Evolutionary conservation across 2,113 vertebrate genomes (phyloP).

Genomic region (Sphyrna mokarran): DNA sequence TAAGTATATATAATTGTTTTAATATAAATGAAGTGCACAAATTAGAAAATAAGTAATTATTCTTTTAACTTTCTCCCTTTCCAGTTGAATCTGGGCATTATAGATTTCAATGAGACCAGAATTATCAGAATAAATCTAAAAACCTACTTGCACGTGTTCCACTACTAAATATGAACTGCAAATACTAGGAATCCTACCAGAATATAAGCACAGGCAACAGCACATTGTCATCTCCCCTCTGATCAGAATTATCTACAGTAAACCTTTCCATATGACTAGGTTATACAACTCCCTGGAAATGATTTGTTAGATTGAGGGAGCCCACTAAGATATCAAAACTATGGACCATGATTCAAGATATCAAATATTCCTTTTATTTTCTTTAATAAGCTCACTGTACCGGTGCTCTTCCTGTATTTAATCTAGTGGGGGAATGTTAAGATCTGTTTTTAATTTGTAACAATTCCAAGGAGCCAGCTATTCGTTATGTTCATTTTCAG

Average conservation of each 20-base stretch:
- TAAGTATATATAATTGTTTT: not conserved
- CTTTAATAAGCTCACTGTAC: not conserved
- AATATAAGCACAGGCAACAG: not conserved
- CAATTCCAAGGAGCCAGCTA: not conserved
- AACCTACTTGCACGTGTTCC: not conserved
- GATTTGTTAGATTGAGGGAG: not conserved
- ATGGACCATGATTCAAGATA: not conserved
- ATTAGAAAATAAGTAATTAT: not conserved
- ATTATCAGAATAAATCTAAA: not conserved
- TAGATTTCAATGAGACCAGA: not conserved
- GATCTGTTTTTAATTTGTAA: conserved; percentile 8
- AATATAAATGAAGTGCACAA: not conserved
- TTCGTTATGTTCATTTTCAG: not conserved
- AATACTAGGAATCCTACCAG: not conserved
- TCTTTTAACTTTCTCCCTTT: not conserved
- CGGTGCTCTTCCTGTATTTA: not conserved
- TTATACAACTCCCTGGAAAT: not conserved
- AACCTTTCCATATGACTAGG: not conserved
- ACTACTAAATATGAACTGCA: not conserved
- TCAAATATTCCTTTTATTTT: not conserved
- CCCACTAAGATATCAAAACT: not conserved
- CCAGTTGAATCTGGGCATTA: not conserved
- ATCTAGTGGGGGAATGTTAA: not conserved
- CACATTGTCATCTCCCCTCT: not conserved
- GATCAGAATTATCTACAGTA: not conserved